A percentile compares a stretch with the other conserved stretches of the same genome.
Conservation (phyloP, 2,113 vertebrate species). For the Antechinus flavipes region DNA sequence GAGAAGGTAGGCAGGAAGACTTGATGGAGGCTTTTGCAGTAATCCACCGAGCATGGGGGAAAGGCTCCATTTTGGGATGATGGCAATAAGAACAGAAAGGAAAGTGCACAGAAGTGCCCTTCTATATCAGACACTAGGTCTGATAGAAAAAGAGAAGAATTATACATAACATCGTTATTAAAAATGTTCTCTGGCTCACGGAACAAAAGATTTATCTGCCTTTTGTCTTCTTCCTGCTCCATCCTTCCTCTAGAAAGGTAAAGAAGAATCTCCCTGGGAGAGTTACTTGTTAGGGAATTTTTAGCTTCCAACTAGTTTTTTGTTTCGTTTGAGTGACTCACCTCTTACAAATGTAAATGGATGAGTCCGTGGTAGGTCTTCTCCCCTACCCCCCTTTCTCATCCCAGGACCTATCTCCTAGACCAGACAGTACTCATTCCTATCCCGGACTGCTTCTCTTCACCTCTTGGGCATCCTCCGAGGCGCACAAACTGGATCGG, state of each 20-base stretch:
- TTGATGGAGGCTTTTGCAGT: background rate
- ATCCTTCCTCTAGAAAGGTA: constrained; percentile 49
- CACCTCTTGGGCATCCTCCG: no score
- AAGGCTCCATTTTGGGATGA: background rate
- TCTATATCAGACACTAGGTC: background rate
- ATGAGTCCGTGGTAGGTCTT: constrained; percentile 42
- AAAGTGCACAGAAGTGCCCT: background rate
- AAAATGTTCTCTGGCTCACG: background rate
- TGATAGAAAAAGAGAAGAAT: background rate
- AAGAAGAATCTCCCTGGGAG: background rate
- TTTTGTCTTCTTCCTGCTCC: background rate
- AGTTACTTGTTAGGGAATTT: background rate
- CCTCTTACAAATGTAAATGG: constrained; percentile 64
- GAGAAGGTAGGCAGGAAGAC: background rate
- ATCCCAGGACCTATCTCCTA: constrained; percentile 1
- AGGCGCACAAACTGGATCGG: background rate
- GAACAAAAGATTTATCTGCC: background rate
- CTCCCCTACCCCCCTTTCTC: background rate
- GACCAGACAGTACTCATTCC: background rate
- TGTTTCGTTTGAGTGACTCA: constrained; percentile 62
- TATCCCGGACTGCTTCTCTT: background rate
- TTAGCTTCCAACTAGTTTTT: constrained; percentile 27
- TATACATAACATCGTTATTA: background rate
- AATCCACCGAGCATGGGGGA: background rate
- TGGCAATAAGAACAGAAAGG: background rate